phyloP scores from a whole-genome alignment of 2,797 vertebrate species.

The Coracias cyanogaster region DNA sequence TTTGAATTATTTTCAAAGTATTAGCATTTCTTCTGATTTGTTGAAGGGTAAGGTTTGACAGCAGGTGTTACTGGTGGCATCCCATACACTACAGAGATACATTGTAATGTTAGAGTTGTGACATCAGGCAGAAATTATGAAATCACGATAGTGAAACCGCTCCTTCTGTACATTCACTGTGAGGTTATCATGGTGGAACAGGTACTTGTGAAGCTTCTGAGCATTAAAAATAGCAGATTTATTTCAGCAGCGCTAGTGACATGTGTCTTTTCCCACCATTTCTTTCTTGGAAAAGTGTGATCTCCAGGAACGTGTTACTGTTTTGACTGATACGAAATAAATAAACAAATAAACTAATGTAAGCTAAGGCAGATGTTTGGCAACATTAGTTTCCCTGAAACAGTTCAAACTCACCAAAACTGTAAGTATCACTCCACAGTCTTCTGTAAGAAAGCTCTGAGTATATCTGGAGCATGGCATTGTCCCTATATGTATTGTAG shows the following conservation, averaged over 20 bases:
- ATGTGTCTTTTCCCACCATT: fast-evolving
- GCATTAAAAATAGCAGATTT: neutral
- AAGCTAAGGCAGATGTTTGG: neutral
- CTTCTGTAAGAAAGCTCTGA: neutral
- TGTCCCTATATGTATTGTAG: neutral
- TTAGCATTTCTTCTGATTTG: neutral
- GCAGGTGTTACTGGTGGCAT: neutral
- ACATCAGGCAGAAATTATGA: neutral
- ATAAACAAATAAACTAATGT: neutral
- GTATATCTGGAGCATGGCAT: fast-evolving
- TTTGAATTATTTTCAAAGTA: neutral
- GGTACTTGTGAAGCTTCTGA: neutral
- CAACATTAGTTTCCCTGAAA: neutral
- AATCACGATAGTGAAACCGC: neutral
- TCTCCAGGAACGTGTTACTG: neutral
- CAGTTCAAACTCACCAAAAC: neutral
- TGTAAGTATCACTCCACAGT: neutral
- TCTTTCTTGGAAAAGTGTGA: neutral
- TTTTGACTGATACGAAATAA: neutral
- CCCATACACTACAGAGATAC: neutral
- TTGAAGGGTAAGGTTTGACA: neutral
- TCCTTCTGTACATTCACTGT: neutral
- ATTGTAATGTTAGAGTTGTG: neutral
- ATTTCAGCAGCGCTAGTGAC: neutral
- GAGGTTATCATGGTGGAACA: neutral